Base-by-base conservation (phyloP, 2,797 vertebrate species). In the Sebastes wilsoni region DNA sequence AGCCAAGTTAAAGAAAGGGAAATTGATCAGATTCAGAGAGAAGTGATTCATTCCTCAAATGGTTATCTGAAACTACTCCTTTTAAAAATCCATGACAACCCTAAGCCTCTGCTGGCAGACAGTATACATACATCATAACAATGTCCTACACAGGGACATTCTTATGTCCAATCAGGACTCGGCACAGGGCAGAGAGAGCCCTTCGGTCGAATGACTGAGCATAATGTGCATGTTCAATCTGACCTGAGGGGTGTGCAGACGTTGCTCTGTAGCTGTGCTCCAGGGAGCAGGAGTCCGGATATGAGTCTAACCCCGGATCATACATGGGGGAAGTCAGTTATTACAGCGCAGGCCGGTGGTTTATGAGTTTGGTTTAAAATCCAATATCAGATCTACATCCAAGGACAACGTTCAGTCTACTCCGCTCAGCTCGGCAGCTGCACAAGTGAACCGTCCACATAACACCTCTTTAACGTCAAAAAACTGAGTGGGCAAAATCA, bases 271-370 rank as follows among this genome's bases (percentile, higher is more conserved):
- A 88, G 88, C 86, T 62, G 76, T 56, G 75, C 92, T 86, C 90
- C 85, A 80, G 92, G 91, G 93, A 95, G 80, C 79, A 72, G 20
- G 36, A 88, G 88, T 93, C 94, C 94, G 95, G 95, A 96, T 95
- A 96, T 92, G 95, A 96, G 92, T 83, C 90, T 82, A 91, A 94
- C 89, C 87, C 89, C 66, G 77, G 92, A 92, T 92, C 91, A 92
- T 87, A 88, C 72, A 68, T 85, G 80, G 42, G 88, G 93, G 93
- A 93, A 95, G 94, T 92, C 79, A 67, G 91, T 92, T 95, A 91
- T 91, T 94, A 93, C 78, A 89, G 87, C 8, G 72, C 81, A 88
- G 84, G 88, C 85, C 52, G 64, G 75, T 70, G 79, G 88, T 89
- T 93, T 93, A 93, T 87, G 90, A 93, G 91, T 92, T 90, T 84